These are phyloP conservation scores for Tetheella fluctuosa DNA, from an alignment of 2,888 invertebrate genomes.

Conservation along the genomic window DNA sequence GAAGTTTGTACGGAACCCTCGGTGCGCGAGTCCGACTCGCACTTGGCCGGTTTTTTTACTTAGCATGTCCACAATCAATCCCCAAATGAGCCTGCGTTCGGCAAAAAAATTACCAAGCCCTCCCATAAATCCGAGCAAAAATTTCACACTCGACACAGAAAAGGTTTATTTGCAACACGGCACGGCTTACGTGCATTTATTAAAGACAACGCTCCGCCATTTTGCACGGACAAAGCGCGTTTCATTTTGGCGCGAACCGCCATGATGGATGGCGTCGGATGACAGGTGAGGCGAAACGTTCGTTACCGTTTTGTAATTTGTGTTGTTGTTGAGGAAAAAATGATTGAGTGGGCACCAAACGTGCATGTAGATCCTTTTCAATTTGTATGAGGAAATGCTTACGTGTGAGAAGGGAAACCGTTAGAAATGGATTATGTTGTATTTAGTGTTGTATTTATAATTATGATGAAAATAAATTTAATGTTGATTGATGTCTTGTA, in stretches of 20 bases:
- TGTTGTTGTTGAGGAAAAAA: conserved; percentile 40
- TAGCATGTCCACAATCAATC: background rate
- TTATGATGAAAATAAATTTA: too few species aligned
- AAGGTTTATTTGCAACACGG: conserved; percentile 14
- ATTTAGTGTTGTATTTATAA: background rate
- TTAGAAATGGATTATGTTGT: background rate
- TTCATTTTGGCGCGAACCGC: conserved; percentile 54
- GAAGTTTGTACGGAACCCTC: too few species aligned
- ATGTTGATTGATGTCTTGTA: too few species aligned
- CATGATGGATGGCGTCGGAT: conserved; percentile 61
- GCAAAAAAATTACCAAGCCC: background rate
- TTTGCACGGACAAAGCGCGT: conserved; percentile 49
- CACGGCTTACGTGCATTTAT: conserved; percentile 35
- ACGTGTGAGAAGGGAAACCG: background rate
- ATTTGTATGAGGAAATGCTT: conserved; percentile 4
- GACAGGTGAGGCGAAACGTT: conserved; percentile 47
- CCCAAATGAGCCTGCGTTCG: background rate
- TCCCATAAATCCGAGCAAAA: conserved; percentile 4
- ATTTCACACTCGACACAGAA: conserved; percentile 12
- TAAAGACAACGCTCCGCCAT: conserved; percentile 42
- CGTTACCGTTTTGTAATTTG: conserved; percentile 49
- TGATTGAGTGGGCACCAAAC: conserved; percentile 33
- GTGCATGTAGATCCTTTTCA: conserved; percentile 10
- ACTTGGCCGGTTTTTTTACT: too few species aligned
- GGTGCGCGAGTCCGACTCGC: too few species aligned